Conservation (phyloP, 2,797 vertebrate genomes). For the Muraenolepis orangiensis region DNA sequence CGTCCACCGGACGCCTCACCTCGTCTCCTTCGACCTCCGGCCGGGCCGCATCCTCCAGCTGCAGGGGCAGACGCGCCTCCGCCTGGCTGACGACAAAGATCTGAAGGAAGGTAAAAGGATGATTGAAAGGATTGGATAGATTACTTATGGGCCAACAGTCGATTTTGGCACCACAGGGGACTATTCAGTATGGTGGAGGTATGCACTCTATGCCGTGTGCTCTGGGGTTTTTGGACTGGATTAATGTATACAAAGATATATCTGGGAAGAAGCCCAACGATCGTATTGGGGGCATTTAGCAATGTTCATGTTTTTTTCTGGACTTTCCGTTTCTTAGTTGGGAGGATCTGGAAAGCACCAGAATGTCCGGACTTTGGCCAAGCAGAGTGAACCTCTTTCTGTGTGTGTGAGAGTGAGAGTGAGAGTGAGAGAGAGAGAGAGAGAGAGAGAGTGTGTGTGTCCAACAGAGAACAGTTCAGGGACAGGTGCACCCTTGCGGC, state of each 20-base stretch:
- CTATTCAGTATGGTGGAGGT: too few species aligned
- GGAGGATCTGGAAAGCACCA: not conserved
- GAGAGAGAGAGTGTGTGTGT: too few species aligned
- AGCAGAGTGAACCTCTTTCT: not conserved
- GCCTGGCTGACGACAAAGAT: slow-evolving; percentile 95
- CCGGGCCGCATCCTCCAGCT: slow-evolving; percentile 93
- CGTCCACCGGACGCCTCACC: too few species aligned
- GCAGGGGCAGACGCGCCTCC: slow-evolving; percentile 90
- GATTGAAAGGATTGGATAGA: not conserved
- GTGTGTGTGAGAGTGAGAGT: not conserved
- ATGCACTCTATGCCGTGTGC: too few species aligned
- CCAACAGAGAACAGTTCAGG: too few species aligned
- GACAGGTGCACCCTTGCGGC: not conserved
- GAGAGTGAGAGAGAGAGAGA: not conserved
- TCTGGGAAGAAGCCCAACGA: not conserved
- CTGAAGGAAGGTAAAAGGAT: slow-evolving; percentile 73
- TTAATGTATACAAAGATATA: not conserved
- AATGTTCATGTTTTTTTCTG: too few species aligned
- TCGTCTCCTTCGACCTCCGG: slow-evolving; percentile 94
- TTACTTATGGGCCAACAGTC: too few species aligned
- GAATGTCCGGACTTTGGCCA: too few species aligned
- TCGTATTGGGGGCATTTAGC: not conserved
- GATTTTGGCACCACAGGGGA: too few species aligned
- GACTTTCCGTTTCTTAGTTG: not conserved
- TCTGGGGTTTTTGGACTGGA: not conserved